Conservation (phyloP, 1,140 invertebrate species). For the Lepidurus apus region DNA sequence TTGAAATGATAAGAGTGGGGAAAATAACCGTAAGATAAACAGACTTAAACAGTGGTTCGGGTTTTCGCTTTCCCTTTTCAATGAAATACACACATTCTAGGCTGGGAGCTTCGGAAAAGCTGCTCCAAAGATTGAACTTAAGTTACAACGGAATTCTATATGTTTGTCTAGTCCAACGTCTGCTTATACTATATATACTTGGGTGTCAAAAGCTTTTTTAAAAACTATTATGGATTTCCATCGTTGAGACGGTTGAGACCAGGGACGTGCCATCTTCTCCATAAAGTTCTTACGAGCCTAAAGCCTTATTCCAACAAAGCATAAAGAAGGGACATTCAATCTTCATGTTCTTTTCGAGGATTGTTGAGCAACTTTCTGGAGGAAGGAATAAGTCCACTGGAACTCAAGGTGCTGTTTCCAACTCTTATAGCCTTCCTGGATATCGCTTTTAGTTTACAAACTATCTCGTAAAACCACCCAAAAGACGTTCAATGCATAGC, state of each 20-base stretch:
- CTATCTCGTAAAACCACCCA: not conserved
- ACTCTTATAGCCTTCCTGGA: not conserved
- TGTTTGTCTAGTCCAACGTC: not conserved
- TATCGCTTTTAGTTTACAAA: not conserved
- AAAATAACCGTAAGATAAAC: too few species aligned
- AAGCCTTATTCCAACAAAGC: constrained; percentile 1
- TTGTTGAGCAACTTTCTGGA: not conserved
- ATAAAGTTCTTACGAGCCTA: constrained; percentile 22
- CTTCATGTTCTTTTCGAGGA: constrained; percentile 5
- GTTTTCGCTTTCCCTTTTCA: not conserved
- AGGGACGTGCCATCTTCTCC: not conserved
- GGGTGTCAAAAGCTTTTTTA: not conserved
- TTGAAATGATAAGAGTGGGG: too few species aligned
- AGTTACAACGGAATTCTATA: not conserved
- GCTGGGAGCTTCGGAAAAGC: not conserved
- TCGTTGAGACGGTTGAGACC: not conserved
- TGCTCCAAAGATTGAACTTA: not conserved
- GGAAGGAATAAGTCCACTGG: not conserved
- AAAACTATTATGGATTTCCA: not conserved
- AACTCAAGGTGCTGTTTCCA: not conserved
- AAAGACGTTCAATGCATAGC: not conserved
- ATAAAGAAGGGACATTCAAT: constrained; percentile 7
- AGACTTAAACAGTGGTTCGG: not conserved
- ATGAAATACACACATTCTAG: not conserved
- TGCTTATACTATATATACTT: not conserved